Conservation (phyloP, 2,797 vertebrate species). For the Pantherophis vulpinus region DNA sequence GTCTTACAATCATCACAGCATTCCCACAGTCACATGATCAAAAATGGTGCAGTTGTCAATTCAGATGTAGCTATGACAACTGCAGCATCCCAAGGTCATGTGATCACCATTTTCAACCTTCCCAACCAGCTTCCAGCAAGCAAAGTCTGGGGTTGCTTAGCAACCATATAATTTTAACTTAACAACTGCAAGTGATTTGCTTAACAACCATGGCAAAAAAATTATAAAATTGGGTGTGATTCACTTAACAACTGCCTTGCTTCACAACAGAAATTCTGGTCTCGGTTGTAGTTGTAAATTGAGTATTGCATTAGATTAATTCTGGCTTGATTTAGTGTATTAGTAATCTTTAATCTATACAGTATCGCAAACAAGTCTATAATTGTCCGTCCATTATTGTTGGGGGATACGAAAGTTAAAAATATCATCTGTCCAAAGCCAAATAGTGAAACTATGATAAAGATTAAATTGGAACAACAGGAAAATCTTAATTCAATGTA, state of each 20-base stretch:
- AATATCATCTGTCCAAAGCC: neutral
- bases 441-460: neutral
- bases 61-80: neutral
- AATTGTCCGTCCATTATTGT: neutral
- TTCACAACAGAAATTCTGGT: neutral
- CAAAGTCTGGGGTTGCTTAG: neutral
- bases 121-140: neutral
- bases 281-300: neutral
- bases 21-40: neutral
- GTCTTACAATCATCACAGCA: neutral
- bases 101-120: neutral
- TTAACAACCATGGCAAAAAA: neutral
- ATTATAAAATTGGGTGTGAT: neutral
- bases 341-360: neutral
- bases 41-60: neutral
- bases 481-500: neutral
- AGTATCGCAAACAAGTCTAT: neutral
- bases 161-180: neutral
- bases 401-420: neutral
- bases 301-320: neutral
- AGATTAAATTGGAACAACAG: neutral
- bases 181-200: neutral
- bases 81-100: neutral
- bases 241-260: neutral
- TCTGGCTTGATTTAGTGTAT: neutral